Base-by-base conservation (phyloP, 2,113 vertebrate species). In the Psophia crepitans region DNA sequence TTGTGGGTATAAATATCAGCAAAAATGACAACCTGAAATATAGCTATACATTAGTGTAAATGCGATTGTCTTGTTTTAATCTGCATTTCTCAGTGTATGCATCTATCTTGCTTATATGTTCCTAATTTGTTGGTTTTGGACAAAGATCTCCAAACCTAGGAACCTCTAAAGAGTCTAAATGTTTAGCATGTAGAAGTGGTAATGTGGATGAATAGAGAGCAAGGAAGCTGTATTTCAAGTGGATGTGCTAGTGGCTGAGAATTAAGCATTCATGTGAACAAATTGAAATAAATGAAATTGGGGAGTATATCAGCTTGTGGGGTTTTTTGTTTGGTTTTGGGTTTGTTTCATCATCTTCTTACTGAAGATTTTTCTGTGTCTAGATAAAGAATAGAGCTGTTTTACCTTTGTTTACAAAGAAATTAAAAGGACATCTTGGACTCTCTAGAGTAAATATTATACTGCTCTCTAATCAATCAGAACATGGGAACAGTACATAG, bases 1-100 rank as follows among this genome's bases (percentile, higher is more conserved):
- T 3, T 71, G 32, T 68, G 23, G 21, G 32, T 83, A 63, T 63
- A 86, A 92, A 84, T 76, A 46, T 9, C 35, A 65, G n/a, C 17
- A 81, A 60, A 91, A 86, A 84, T 37, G 39, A 58, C 30, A 73
- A 19, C 46, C 33, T 79, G 30, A 93, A 90, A 81, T 84, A 80
- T 37, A 82, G 37, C 27, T 41, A 48, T 68, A 61, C 26, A 48
- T 41, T 61, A 14, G 6, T 43, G 39, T 43, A 89, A 89, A 54
- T 84, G 27, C 19, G 82, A 82, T 76, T 74, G 64, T 88, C 43
- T 71, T 57, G 20, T 66, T 95, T 84, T 80, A 84, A 81, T 91
- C 46, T 85, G 21, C 5, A 46, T 93, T 94, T 84, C 28, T 32
- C 70, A 77, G 10, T 17, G 46, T 41, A 74, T 73, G 19, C 21